A percentile compares a stretch with the other conserved stretches of the same genome.
Conservation (phyloP, 2,888 invertebrate species). For the Sipunculus nudus region DNA sequence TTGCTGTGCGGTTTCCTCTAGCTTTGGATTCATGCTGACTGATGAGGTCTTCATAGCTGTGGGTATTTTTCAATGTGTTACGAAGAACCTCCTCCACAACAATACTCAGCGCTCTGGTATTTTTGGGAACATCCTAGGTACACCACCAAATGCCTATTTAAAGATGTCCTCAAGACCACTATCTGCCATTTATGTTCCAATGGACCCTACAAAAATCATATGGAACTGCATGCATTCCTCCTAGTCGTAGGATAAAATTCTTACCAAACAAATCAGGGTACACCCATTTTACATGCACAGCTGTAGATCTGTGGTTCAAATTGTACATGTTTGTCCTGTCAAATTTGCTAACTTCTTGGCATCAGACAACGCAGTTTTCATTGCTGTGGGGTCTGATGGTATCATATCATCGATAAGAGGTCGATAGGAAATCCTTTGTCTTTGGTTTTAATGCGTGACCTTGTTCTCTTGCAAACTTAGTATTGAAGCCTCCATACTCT, state of each 20-base stretch:
- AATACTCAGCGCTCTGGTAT: conserved; percentile 34
- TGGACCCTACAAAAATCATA: conserved; percentile 42
- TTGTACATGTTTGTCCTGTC: conserved; percentile 17
- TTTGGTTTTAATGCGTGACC: conserved; percentile 18
- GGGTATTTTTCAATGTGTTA: not conserved
- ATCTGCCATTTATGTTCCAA: conserved; percentile 38
- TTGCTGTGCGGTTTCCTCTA: not conserved
- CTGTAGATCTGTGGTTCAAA: conserved; percentile 36
- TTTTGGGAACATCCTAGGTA: conserved; percentile 42
- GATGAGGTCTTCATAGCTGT: not conserved
- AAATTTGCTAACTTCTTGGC: conserved; percentile 18
- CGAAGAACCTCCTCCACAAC: conserved; percentile 34
- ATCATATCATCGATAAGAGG: conserved; percentile 34
- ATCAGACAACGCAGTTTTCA: conserved; percentile 22
- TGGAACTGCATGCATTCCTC: conserved; percentile 45
- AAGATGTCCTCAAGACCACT: conserved; percentile 40
- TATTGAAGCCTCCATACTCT: conserved; percentile 35
- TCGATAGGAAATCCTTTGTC: conserved; percentile 24
- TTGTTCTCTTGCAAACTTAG: conserved; percentile 15
- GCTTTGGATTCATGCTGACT: not conserved
- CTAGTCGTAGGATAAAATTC: conserved; percentile 29
- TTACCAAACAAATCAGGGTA: conserved; percentile 28
- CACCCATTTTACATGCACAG: conserved; percentile 38
- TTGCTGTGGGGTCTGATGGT: conserved; percentile 31
- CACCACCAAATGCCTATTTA: conserved; percentile 35